Conservation (phyloP, 2,113 vertebrate genomes). For the Salvelinus alpinus region DNA sequence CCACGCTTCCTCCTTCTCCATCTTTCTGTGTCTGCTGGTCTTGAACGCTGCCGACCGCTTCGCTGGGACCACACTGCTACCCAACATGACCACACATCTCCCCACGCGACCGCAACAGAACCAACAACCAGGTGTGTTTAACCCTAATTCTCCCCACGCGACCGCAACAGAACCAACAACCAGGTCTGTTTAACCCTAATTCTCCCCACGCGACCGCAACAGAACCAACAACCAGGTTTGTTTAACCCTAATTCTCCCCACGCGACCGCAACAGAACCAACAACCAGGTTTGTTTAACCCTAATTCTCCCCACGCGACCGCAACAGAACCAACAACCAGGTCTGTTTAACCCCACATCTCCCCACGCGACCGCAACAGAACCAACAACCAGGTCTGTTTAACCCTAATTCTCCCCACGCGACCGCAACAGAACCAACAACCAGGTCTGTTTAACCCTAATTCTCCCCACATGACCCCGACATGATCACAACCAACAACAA, state of each 20-base stretch:
- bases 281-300: too few relatives aligned
- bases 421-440: not conserved
- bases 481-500: too few relatives aligned
- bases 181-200: too few relatives aligned
- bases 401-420: conserved; percentile 58
- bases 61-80: conserved; percentile 85
- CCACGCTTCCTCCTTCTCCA: conserved; percentile 95
- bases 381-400: not conserved
- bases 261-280: too few relatives aligned
- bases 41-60: conserved; percentile 97
- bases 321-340: not conserved
- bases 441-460: too few relatives aligned
- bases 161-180: not conserved
- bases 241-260: too few relatives aligned
- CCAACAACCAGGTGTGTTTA: not conserved
- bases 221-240: not conserved
- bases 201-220: conserved; percentile 58
- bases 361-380: conserved; percentile 45
- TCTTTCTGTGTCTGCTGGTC: conserved; percentile 94
- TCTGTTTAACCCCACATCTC: conserved; percentile 27
- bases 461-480: too few relatives aligned
- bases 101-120: conserved; percentile 45
- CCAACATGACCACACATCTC: conserved; percentile 87
- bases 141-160: too few relatives aligned
- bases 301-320: conserved; percentile 45